Percentiles rank a stretch among this genome's conserved stretches.
Evolutionary conservation across 1,140 invertebrate genomes (phyloP).

Genomic region (Pygmarrhopalites habei): DNA sequence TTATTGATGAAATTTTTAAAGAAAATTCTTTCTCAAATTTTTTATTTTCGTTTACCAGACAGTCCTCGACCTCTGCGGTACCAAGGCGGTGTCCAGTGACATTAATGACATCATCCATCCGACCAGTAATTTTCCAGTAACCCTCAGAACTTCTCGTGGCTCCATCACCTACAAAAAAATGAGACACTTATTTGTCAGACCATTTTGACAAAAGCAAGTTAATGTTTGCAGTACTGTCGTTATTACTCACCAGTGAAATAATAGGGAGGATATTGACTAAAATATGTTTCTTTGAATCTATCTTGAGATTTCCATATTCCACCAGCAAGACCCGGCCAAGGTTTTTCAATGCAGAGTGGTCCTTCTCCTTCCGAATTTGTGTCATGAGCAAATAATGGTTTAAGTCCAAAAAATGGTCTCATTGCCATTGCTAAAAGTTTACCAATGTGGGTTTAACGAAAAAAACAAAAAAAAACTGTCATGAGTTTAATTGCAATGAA

Average conservation of each 20-base stretch:
- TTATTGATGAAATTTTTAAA: constrained; percentile 11
- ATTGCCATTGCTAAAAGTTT: constrained; percentile 39
- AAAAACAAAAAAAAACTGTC: too few relatives aligned
- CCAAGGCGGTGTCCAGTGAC: constrained; percentile 60
- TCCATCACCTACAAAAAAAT: too few relatives aligned
- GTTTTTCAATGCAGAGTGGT: constrained; percentile 50
- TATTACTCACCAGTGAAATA: too few relatives aligned
- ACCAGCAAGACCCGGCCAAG: constrained; percentile 60
- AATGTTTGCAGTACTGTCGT: too few relatives aligned
- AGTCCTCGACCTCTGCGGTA: constrained; percentile 52
- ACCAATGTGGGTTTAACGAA: too few relatives aligned
- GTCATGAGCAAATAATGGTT: constrained; percentile 24
- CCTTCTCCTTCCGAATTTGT: constrained; percentile 23
- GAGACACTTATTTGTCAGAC: too few relatives aligned
- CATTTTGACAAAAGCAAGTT: too few relatives aligned
- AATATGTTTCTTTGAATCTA: constrained; percentile 56
- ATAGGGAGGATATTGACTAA: constrained; percentile 54
- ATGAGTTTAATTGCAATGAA: constrained; percentile 3
- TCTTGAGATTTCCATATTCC: constrained; percentile 55
- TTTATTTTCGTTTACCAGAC: too few relatives aligned
- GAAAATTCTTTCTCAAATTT: too few relatives aligned
- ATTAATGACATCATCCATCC: constrained; percentile 62
- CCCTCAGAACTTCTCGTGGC: constrained; percentile 47
- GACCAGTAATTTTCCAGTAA: constrained; percentile 59
- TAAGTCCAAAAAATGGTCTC: constrained; percentile 36